Percentiles rank a stretch among this genome's conserved stretches.
phyloP scores from a whole-genome alignment of 2,797 vertebrate genomes.

The Lateolabrax maculatus region DNA sequence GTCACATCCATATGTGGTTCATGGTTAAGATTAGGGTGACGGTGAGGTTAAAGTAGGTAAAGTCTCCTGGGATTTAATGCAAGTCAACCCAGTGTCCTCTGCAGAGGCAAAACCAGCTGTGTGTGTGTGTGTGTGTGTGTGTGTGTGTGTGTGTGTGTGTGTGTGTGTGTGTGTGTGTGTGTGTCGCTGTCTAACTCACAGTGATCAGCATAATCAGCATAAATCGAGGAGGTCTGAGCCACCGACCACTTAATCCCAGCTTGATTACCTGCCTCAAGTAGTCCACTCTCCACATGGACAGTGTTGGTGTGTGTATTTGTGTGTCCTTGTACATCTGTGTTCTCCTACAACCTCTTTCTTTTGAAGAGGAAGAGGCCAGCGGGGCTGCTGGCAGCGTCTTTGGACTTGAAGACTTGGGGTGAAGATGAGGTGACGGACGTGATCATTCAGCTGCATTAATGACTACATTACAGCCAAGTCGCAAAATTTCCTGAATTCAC shows the following conservation, averaged over 20 bases:
- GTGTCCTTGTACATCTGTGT: neutral
- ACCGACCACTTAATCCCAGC: constrained; percentile 37
- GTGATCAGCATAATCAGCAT: constrained; percentile 25
- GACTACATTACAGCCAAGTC: constrained; percentile 16
- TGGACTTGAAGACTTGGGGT: constrained; percentile 23
- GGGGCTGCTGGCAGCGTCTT: constrained; percentile 21
- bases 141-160: too few species aligned
- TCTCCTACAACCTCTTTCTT: constrained; percentile 23
- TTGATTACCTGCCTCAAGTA: constrained; percentile 55
- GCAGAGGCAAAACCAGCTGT: neutral
- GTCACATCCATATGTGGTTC: too few species aligned
- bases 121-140: too few species aligned
- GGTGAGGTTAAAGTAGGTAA: neutral
- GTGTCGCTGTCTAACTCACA: neutral
- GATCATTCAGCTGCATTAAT: constrained; percentile 40
- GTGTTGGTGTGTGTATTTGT: constrained; percentile 4
- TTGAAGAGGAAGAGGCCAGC: constrained; percentile 29
- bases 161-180: neutral
- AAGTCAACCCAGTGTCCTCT: neutral
- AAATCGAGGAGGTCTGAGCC: neutral
- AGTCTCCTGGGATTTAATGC: neutral
- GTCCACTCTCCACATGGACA: constrained; percentile 20
- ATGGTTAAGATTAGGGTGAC: too few species aligned
- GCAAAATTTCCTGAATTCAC: too few species aligned
- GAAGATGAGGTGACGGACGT: constrained; percentile 27